Evolutionary conservation across 2,113 vertebrate genomes (phyloP).

Genomic region (Silurus glanis): DNA sequence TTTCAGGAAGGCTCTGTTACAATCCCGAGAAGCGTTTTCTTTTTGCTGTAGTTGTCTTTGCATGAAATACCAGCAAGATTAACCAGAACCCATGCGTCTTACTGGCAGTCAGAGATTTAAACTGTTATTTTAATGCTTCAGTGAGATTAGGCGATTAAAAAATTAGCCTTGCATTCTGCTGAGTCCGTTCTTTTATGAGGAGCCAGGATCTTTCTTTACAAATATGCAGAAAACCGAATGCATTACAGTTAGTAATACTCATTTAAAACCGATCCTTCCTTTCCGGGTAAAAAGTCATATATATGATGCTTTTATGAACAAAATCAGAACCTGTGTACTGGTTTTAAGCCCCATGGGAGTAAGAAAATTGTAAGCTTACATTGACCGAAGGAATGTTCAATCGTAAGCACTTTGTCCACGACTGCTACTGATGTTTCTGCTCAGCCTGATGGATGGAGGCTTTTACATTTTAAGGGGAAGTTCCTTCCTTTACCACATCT

Average conservation of each 20-base stretch:
- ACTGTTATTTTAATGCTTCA: conserved; percentile 26
- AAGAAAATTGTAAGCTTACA: conserved; percentile 28
- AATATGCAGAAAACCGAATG: conserved; percentile 20
- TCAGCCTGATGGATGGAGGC: conserved; percentile 45
- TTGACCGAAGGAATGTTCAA: conserved; percentile 41
- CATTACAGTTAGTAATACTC: conserved; percentile 34
- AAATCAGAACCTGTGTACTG: conserved; percentile 35
- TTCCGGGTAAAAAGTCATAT: background rate
- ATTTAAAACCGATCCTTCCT: background rate
- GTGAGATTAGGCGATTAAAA: conserved; percentile 38
- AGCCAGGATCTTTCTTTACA: conserved; percentile 16
- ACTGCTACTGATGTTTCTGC: conserved; percentile 32
- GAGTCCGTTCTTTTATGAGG: conserved; percentile 19
- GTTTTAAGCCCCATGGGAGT: conserved; percentile 31
- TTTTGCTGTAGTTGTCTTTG: background rate
- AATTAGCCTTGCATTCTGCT: conserved; percentile 34
- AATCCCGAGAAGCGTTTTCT: background rate
- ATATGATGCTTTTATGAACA: conserved; percentile 15
- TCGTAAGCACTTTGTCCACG: conserved; percentile 22
- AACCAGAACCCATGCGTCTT: background rate
- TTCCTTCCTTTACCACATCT: conserved; percentile 52
- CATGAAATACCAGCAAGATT: background rate
- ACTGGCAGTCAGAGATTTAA: background rate
- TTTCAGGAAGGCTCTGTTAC: background rate
- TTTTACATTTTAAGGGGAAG: conserved; percentile 40